These are phyloP conservation scores for Phaethornis superciliosus DNA, from an alignment of 2,113 vertebrate genomes.

Conservation along the genomic window DNA sequence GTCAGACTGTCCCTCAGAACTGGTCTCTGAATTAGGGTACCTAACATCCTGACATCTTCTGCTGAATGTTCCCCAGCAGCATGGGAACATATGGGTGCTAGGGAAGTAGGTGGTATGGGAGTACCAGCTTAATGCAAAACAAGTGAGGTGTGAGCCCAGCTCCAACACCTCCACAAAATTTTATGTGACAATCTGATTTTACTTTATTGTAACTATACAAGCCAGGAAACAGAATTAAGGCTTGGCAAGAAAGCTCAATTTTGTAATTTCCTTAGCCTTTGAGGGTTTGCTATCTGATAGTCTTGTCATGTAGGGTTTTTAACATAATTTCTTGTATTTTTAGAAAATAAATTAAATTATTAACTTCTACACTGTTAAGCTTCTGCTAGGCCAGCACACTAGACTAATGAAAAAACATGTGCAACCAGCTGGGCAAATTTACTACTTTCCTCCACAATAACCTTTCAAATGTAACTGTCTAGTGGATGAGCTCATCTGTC, in stretches of 20 bases:
- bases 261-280: constrained; percentile 49
- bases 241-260: constrained; percentile 40
- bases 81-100: background rate
- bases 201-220: constrained; percentile 56
- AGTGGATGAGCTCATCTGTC: background rate
- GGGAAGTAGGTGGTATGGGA: background rate
- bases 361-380: background rate
- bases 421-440: background rate
- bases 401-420: background rate
- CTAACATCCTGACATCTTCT: background rate
- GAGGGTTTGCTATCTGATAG: constrained; percentile 37
- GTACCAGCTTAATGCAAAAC: constrained; percentile 28
- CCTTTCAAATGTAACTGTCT: background rate
- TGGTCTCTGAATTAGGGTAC: background rate
- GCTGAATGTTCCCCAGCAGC: background rate
- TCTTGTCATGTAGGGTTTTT: constrained; percentile 25
- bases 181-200: constrained; percentile 58
- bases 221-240: constrained; percentile 49
- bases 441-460: background rate
- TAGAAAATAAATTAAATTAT: constrained; percentile 31
- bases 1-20: background rate
- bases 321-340: constrained; percentile 41
- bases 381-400: constrained; percentile 8
- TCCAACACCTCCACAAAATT: constrained; percentile 54
- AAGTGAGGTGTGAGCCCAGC: constrained; percentile 9